Evolutionary conservation across 1,140 invertebrate species (phyloP), one percentile per base, ranked within the genome.

Genomic region (Sogatella furcifera): DNA sequence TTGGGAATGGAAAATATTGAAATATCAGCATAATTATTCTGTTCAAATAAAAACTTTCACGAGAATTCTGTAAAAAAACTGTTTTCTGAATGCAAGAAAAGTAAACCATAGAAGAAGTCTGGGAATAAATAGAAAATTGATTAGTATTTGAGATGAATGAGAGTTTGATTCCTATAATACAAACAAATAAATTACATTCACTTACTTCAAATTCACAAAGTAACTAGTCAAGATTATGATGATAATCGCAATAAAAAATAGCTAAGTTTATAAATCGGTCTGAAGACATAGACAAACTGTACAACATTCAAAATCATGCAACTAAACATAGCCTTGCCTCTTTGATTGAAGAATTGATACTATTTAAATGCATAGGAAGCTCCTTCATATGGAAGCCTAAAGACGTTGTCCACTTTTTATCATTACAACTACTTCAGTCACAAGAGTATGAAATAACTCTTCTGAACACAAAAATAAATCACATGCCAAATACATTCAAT

Each of bases 351-450:
- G 34, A 52, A 28, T 19, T 38, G 55, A 57, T 41, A 53, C 52
- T 41, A 15, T 38, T 52, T 38, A 60, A 60, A 60, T 60, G 58
- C 58, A 60, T 31, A 46, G 61, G 62, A 63, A 63, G 62, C 62
- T 63, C 62, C 57, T 54, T 52, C 19, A 53, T 57, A 57, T 59
- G 57, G 24, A 24, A 59, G 28, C 44, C 21, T 46, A 15, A 31
- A 55, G n/a, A 44, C 14, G 13, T 34, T 24, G 53, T 58, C 46
- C 55, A 41, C 55, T 59, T 52, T 31, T 15, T 22, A 42, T 28
- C 53, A 28, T 56, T 42, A 28, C 46, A 52, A 56, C 49, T 58
- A 61, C 43, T 43, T 38, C 31, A 58, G 14, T 44, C 46, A 59
- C 24, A 49, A 19, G 46, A 59, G 60, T 62, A 62, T 42, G 59